Conservation (phyloP, 2,797 vertebrate species). For the Fistularia commersonii region DNA sequence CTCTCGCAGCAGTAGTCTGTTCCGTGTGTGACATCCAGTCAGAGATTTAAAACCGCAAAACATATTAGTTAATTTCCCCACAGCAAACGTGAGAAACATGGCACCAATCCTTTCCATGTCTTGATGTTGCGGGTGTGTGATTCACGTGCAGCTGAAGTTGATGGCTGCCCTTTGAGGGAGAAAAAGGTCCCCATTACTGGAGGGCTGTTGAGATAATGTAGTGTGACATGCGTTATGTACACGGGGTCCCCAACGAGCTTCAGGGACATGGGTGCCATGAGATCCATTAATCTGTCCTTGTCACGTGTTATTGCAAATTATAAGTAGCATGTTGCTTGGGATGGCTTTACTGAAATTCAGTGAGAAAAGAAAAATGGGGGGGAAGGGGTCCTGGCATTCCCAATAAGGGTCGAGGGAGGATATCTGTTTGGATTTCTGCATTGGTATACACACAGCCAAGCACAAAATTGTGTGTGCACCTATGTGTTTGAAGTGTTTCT, state of each 20-base stretch:
- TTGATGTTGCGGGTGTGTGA: slow-evolving; percentile 17
- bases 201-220: slow-evolving; percentile 79
- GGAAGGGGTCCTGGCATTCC: slow-evolving; percentile 4
- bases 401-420: slow-evolving; percentile 27
- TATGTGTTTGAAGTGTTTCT: slow-evolving; percentile 10
- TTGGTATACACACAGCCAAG: slow-evolving; percentile 27
- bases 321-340: slow-evolving; percentile 93
- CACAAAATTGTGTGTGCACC: slow-evolving; percentile 12
- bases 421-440: slow-evolving; percentile 39
- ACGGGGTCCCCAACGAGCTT: slow-evolving; percentile 74
- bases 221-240: slow-evolving; percentile 81
- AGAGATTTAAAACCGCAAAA: slow-evolving; percentile 2
- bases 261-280: slow-evolving; percentile 82
- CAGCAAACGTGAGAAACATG: too few species aligned
- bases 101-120: background rate
- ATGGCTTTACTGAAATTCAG: slow-evolving; percentile 78
- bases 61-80: too few species aligned
- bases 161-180: slow-evolving; percentile 70
- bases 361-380: slow-evolving; percentile 17
- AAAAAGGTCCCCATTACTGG: slow-evolving; percentile 74
- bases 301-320: slow-evolving; percentile 95
- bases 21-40: slow-evolving; percentile 22
- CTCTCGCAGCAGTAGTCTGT: slow-evolving; percentile 3
- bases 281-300: slow-evolving; percentile 88
- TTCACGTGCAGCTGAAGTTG: slow-evolving; percentile 57